These are phyloP conservation scores for Oreortyx pictus DNA, from an alignment of 2,797 vertebrate species.

Conservation along the genomic window DNA sequence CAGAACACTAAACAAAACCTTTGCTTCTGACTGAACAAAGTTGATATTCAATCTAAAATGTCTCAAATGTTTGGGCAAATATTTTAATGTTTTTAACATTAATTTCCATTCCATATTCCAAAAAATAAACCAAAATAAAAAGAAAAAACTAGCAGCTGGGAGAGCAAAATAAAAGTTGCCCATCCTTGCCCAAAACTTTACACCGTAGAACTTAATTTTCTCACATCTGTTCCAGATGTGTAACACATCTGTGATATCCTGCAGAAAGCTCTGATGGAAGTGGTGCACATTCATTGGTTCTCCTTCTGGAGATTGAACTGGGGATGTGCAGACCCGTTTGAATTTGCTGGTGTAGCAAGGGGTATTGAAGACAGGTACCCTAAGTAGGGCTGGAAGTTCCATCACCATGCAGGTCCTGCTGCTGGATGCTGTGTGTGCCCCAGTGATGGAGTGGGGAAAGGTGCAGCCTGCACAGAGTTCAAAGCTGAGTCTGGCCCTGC, in stretches of 20 bases:
- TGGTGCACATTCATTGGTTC: neutral
- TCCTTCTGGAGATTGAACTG: neutral
- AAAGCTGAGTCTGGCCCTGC: neutral
- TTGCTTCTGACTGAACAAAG: constrained; percentile 10
- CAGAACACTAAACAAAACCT: constrained; percentile 22
- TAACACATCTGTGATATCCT: neutral
- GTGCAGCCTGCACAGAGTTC: neutral
- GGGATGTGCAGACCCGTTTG: neutral
- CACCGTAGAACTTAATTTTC: neutral
- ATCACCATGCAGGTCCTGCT: neutral
- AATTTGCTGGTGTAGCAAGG: neutral
- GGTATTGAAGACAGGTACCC: neutral
- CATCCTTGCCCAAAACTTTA: neutral
- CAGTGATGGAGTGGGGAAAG: neutral
- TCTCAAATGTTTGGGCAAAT: neutral
- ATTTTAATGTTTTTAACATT: neutral
- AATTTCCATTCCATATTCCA: neutral
- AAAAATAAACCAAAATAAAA: neutral
- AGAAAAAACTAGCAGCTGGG: neutral
- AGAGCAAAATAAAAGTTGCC: neutral
- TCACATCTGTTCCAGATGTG: neutral
- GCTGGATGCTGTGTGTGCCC: neutral
- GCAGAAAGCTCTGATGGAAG: too few species aligned
- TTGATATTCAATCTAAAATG: neutral
- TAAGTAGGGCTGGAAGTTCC: neutral